Conservation (phyloP, 2,797 vertebrate genomes). For the Sebastes kiyomatsui region DNA sequence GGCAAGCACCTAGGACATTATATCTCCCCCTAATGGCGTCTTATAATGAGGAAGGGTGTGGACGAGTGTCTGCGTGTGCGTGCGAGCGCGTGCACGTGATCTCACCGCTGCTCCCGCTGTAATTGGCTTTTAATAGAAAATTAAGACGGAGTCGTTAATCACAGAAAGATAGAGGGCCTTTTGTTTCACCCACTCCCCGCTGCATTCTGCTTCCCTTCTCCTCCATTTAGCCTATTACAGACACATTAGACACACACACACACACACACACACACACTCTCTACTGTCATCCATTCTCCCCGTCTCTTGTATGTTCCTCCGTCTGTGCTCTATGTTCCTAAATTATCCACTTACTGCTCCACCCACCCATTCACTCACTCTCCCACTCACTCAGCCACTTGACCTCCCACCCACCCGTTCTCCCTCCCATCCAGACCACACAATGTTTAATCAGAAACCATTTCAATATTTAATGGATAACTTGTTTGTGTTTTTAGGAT, state of each 20-base stretch:
- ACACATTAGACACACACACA: conserved; percentile 66
- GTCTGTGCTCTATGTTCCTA: conserved; percentile 18
- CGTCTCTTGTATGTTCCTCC: conserved; percentile 16
- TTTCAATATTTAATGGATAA: neutral
- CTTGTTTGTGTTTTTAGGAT: conserved; percentile 67
- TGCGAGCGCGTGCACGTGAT: conserved; percentile 36
- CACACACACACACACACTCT: neutral
- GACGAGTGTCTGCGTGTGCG: conserved; percentile 5
- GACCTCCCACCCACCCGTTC: neutral
- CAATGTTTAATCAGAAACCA: neutral
- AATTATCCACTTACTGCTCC: conserved; percentile 31
- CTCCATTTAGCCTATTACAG: conserved; percentile 76
- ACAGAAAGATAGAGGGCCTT: conserved; percentile 71
- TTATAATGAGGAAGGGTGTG: conserved; percentile 62
- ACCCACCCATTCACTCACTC: neutral
- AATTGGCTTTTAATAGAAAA: conserved; percentile 89
- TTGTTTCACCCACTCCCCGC: conserved; percentile 69
- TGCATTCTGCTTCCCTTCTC: conserved; percentile 79
- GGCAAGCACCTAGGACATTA: conserved; percentile 66
- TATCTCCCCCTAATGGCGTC: conserved; percentile 69
- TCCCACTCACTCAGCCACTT: conserved; percentile 4
- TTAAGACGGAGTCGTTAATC: conserved; percentile 85
- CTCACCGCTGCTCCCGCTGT: conserved; percentile 69
- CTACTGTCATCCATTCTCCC: conserved; percentile 27
- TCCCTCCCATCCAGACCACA: neutral